A percentile compares a stretch with the other conserved stretches of the same genome.
Evolutionary conservation across 2,888 invertebrate species (phyloP).

Genomic region (Cephus nigrinus): DNA sequence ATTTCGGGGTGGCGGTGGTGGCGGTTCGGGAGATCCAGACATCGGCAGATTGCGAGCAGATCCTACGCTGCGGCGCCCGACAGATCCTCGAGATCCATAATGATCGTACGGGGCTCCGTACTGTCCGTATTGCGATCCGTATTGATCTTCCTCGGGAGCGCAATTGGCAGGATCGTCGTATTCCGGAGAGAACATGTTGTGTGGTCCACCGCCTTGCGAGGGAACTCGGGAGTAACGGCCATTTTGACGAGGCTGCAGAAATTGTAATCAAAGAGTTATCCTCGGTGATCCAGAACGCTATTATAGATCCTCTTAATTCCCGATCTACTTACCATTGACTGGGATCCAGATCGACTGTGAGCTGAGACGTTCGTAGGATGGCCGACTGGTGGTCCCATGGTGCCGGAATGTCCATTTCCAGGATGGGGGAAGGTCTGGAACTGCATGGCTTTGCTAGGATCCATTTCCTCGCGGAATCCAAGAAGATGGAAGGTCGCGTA

Average conservation of each 20-base stretch:
- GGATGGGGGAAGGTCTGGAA: conserved; percentile 90
- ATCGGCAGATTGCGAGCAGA: conserved; percentile 72
- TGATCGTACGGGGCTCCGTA: conserved; percentile 91
- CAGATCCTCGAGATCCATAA: conserved; percentile 87
- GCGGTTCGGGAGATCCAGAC: conserved; percentile 73
- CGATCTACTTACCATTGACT: conserved; percentile 79
- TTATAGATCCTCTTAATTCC: neutral
- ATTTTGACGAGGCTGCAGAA: conserved; percentile 73
- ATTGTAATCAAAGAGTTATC: conserved; percentile 12
- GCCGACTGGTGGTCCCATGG: conserved; percentile 81
- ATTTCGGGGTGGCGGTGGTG: conserved; percentile 83
- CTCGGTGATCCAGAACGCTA: neutral
- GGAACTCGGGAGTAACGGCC: conserved; percentile 81
- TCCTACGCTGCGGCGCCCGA: conserved; percentile 72
- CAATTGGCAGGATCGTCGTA: conserved; percentile 95
- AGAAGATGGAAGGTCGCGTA: conserved; percentile 96
- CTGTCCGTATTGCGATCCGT: conserved; percentile 85
- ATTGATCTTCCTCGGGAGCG: conserved; percentile 91
- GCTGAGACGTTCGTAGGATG: conserved; percentile 79
- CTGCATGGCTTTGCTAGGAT: conserved; percentile 89
- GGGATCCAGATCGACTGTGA: conserved; percentile 87
- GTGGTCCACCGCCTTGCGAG: conserved; percentile 75
- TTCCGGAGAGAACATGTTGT: conserved; percentile 76
- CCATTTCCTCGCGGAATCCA: conserved; percentile 96
- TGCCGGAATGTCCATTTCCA: conserved; percentile 80